phyloP scores from a whole-genome alignment of 1,140 invertebrate genomes.

The Macrocentrus cingulum region DNA sequence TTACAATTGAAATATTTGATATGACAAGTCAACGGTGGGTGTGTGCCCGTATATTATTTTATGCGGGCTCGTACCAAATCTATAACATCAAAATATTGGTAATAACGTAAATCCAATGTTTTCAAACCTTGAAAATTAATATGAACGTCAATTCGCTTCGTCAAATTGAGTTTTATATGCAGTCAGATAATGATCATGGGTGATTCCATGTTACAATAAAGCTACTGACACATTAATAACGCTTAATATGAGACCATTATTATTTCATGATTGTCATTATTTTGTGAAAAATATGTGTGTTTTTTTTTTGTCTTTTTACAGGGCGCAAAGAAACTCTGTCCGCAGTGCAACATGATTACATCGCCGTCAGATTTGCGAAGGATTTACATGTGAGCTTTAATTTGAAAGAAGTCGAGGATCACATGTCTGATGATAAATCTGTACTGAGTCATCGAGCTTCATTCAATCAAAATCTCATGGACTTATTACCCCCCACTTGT shows the following conservation, averaged over 20 bases:
- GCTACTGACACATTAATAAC: no score
- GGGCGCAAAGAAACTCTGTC: constrained; percentile 90
- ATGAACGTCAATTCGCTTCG: no score
- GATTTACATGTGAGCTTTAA: constrained; percentile 78
- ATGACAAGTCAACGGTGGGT: not conserved
- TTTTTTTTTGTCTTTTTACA: constrained; percentile 47
- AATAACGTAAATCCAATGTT: constrained; percentile 1
- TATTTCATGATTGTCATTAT: no score
- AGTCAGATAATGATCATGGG: no score
- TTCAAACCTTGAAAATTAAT: not conserved
- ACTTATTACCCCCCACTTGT: constrained; percentile 39
- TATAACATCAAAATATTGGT: constrained; percentile 3
- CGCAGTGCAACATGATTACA: constrained; percentile 93
- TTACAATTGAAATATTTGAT: constrained; percentile 6
- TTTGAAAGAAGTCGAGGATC: constrained; percentile 22
- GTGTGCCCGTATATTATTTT: constrained; percentile 15
- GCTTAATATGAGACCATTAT: no score
- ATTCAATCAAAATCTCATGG: not conserved
- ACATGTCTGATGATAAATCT: constrained; percentile 25
- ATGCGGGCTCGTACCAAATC: constrained; percentile 15
- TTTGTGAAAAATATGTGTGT: constrained; percentile 7
- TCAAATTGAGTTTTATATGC: no score
- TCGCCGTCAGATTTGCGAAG: constrained; percentile 81
- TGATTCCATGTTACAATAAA: no score
- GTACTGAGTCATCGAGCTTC: not conserved